Percentiles rank a stretch among this genome's conserved stretches.
Evolutionary conservation across 2,888 invertebrate species (phyloP).

Genomic region (Tholera decimalis): DNA sequence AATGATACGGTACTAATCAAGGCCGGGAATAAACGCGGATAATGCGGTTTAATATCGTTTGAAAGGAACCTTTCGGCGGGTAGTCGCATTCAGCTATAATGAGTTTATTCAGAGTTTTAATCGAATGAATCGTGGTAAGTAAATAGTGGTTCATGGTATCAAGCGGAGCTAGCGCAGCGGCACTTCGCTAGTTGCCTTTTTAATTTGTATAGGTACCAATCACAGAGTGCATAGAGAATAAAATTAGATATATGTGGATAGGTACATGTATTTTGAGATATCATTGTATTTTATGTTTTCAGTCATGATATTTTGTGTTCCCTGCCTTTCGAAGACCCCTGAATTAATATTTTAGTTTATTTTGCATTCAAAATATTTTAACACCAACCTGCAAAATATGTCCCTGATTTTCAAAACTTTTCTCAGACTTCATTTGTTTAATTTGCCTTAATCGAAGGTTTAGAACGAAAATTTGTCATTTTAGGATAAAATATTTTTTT

Average conservation of each 20-base stretch:
- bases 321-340: too few species aligned
- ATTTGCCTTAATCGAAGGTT: too few species aligned
- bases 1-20: conserved; percentile 92
- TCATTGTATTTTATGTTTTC: background rate
- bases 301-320: background rate
- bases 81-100: conserved; percentile 88
- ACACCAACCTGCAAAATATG: too few species aligned
- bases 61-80: conserved; percentile 90
- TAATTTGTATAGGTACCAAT: conserved; percentile 52
- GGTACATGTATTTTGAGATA: background rate
- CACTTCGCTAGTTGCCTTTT: conserved; percentile 59
- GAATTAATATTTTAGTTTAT: background rate
- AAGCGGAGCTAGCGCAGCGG: conserved; percentile 60
- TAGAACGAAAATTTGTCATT: too few species aligned
- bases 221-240: conserved; percentile 8
- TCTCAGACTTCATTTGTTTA: too few species aligned
- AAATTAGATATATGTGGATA: conserved; percentile 36
- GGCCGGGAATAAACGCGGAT: conserved; percentile 89
- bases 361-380: background rate
- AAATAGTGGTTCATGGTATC: conserved; percentile 83
- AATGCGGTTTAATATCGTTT: conserved; percentile 90
- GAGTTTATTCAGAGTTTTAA: conserved; percentile 91
- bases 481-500: too few species aligned
- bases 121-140: conserved; percentile 89
- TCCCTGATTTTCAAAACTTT: too few species aligned